phyloP scores from a whole-genome alignment of 2,888 invertebrate genomes.

The Tetranychus piercei region DNA sequence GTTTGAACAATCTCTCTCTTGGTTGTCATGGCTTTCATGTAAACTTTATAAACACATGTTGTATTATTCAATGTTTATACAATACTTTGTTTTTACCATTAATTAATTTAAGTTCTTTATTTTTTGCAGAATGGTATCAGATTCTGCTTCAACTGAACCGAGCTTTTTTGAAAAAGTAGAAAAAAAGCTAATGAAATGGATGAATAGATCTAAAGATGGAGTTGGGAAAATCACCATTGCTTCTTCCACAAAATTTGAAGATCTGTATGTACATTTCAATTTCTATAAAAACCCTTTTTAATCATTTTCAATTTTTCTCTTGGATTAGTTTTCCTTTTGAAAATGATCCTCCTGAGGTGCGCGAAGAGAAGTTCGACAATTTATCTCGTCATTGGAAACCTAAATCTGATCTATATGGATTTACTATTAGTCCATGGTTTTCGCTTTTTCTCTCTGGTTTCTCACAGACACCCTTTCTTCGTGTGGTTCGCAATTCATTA shows the following conservation, averaged over 20 bases:
- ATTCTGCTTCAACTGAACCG: too few relatives aligned
- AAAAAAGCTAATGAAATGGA: too few relatives aligned
- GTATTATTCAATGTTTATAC: too few relatives aligned
- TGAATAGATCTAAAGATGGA: too few relatives aligned
- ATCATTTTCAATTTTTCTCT: neutral
- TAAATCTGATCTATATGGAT: neutral
- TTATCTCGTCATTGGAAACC: neutral
- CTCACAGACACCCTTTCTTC: neutral
- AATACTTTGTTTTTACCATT: too few relatives aligned
- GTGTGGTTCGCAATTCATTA: neutral
- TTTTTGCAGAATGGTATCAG: too few relatives aligned
- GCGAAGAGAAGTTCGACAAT: neutral
- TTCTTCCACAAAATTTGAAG: too few relatives aligned
- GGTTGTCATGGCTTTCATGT: neutral
- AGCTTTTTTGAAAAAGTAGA: too few relatives aligned
- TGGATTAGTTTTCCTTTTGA: neutral
- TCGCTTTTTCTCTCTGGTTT: neutral
- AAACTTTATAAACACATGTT: neutral
- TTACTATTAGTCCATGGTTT: neutral
- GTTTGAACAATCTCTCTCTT: neutral
- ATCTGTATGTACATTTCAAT: neutral
- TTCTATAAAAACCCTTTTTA: neutral
- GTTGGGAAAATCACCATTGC: too few relatives aligned
- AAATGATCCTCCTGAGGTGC: neutral
- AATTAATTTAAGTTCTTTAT: too few relatives aligned